These are phyloP conservation scores for Yponomeuta plumbellus DNA, from an alignment of 2,888 invertebrate genomes.

Conservation along the genomic window DNA sequence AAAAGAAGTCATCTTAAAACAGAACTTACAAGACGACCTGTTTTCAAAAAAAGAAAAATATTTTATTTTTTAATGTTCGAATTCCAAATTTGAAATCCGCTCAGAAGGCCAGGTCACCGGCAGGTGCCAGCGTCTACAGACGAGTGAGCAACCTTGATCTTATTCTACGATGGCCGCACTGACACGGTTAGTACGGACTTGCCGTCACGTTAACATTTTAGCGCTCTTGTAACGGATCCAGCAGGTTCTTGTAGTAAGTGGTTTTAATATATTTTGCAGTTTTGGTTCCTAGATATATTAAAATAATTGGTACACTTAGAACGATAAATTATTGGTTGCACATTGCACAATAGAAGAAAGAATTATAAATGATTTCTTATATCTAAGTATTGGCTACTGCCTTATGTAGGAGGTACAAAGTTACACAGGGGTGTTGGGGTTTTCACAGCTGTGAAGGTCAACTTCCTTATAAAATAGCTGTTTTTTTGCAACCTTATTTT, in stretches of 20 bases:
- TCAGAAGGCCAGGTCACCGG: neutral
- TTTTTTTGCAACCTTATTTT: no score
- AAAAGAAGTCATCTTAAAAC: neutral
- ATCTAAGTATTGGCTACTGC: no score
- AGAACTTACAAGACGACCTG: neutral
- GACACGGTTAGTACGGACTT: conserved; percentile 1
- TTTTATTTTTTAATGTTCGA: neutral
- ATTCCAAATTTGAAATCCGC: neutral
- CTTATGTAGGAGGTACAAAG: no score
- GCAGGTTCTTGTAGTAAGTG: neutral
- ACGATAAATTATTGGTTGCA: neutral
- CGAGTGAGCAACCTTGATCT: neutral
- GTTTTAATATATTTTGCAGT: neutral
- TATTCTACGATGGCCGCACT: conserved; percentile 1
- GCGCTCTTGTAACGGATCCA: neutral
- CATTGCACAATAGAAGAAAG: no score
- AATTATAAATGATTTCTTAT: no score
- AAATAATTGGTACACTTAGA: neutral
- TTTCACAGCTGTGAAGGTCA: no score
- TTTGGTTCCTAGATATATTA: neutral
- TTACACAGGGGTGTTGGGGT: no score
- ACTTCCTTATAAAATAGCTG: no score
- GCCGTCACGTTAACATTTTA: neutral
- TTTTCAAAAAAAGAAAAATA: neutral
- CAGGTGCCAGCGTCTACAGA: neutral